phyloP scores from a whole-genome alignment of 2,113 vertebrate species.

The Sylvilagus bachmani region DNA sequence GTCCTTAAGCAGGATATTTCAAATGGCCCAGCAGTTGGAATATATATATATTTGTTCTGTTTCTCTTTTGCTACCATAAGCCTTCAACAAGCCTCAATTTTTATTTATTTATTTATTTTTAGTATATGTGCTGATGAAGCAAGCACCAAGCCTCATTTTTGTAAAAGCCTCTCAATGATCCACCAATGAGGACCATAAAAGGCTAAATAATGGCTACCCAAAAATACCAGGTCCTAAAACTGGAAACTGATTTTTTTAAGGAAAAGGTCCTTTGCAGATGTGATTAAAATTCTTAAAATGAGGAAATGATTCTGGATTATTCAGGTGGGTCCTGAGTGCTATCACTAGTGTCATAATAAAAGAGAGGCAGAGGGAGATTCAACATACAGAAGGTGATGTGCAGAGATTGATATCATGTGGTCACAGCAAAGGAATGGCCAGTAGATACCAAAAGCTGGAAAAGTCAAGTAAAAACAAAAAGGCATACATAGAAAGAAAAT shows the following conservation, averaged over 20 bases:
- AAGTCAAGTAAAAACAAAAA: slow-evolving; percentile 44
- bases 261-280: not conserved
- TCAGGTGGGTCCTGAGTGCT: not conserved
- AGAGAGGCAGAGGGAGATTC: not conserved
- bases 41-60: not conserved
- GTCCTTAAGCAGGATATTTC: slow-evolving; percentile 34
- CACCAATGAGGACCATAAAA: not conserved
- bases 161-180: not conserved
- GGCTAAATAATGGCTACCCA: slow-evolving; percentile 1
- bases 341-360: not conserved
- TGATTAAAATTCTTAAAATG: slow-evolving; percentile 36
- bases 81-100: slow-evolving; percentile 17
- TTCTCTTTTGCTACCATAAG: not conserved
- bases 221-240: slow-evolving; percentile 11
- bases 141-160: no score
- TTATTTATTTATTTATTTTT: no score
- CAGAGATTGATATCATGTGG: not conserved
- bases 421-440: slow-evolving; percentile 18
- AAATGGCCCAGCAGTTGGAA: not conserved
- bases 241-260: not conserved
- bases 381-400: not conserved
- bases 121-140: no score
- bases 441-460: not conserved
- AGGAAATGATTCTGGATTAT: slow-evolving; percentile 17
- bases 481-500: not conserved